Conservation (phyloP, 2,888 invertebrate species). For the Leptopilina syphax region DNA sequence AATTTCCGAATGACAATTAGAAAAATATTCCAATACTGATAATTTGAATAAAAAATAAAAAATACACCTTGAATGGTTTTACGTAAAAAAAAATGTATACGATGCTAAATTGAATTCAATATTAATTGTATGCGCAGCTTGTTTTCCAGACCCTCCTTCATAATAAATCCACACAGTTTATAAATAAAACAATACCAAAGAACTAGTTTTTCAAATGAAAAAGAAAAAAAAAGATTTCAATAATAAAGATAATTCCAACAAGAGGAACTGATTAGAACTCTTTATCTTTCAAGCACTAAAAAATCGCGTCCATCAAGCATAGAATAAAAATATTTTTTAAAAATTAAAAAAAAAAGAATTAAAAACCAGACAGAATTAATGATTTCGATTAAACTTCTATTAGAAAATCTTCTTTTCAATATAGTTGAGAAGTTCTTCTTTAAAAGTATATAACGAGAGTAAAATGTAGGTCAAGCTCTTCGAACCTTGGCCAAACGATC, state of each 20-base stretch:
- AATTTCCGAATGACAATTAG: neutral
- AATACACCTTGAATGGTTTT: neutral
- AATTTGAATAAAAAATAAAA: neutral
- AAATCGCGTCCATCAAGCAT: neutral
- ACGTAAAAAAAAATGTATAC: neutral
- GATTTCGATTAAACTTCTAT: neutral
- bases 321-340: neutral
- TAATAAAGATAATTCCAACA: conserved; percentile 8
- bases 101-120: neutral
- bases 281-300: neutral
- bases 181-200: neutral
- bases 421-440: neutral
- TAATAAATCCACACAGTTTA: neutral
- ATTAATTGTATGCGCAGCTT: neutral
- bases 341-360: neutral
- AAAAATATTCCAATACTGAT: neutral
- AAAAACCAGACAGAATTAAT: neutral
- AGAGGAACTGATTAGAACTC: conserved; percentile 8
- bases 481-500: conserved; percentile 37
- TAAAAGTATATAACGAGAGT: neutral
- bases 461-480: conserved; percentile 21
- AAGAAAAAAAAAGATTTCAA: neutral
- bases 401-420: too few relatives aligned
- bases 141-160: neutral
- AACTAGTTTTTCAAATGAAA: neutral